Evolutionary conservation across 2,113 vertebrate genomes (phyloP), one percentile per base, ranked within the genome.

Genomic region (Pycnonotus jocosus): DNA sequence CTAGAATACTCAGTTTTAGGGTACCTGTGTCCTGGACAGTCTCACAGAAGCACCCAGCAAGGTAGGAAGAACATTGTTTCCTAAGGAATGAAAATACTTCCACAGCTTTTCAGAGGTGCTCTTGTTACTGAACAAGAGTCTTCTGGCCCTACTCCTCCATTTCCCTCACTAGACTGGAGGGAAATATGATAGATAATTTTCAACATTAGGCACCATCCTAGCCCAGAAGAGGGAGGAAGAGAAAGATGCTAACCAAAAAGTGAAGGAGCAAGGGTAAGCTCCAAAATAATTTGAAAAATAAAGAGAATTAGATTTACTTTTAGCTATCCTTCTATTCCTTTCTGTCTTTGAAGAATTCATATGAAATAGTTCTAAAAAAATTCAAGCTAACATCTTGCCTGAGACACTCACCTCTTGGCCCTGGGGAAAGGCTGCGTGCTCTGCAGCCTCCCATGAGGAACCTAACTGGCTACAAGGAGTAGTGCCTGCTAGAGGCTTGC

Each of bases 401-500:
- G 60, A 72, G 71, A 82, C 37, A 33, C 22, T 60, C 3, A 7
- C 35, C 68, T 48, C 62, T 80, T 83, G 47, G 79, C 76, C 51
- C 54, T 47, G 24, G 74, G 71, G 79, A 91, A 94, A 30, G 68
- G 27, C 60, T 92, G 37, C 0, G 0, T 69, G 44, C 42, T 66
- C 64, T 88, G 45, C 69, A 90, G 88, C 42, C 47, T 92, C 83
- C 79, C 56, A 58, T 2, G 7, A 93, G 51, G 72, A 93, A 20
- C 4, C 2, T 42, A 91, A 70, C 74, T 3, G 0, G 38, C 85
- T 74, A 47, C 18, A 73, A 95, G 86, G 58, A 64, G 35, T 42
- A 84, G 45, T 38, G 76, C 25, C 54, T 95, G 90, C 68, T 73
- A 64, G 58, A 80, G 56, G 47, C 27, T 51, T 87, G 70, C 0